Conservation (phyloP, 2,797 vertebrate genomes). For the Acanthiza pusilla region DNA sequence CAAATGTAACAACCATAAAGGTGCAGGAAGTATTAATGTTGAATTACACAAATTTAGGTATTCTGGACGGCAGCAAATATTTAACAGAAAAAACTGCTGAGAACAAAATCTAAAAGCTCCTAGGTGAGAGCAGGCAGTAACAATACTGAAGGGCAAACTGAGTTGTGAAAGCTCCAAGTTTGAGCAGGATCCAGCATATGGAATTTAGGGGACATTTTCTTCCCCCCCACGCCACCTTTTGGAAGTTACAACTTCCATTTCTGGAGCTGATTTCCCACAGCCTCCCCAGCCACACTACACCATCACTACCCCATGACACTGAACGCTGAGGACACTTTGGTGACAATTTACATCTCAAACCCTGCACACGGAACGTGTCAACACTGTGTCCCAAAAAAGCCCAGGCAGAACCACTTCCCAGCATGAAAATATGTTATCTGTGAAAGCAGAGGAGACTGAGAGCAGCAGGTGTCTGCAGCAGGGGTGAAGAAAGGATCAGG, state of each 20-base stretch:
- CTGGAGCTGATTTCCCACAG: neutral
- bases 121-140: neutral
- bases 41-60: neutral
- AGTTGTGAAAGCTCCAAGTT: neutral
- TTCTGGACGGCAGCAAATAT: neutral
- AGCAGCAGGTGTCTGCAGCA: neutral
- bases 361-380: neutral
- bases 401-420: neutral
- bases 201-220: neutral
- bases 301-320: neutral
- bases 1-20: neutral
- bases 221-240: neutral
- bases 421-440: rapidly evolving
- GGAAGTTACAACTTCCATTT: neutral
- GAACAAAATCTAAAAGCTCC: neutral
- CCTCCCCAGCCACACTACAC: neutral
- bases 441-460: neutral
- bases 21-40: neutral
- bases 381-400: rapidly evolving
- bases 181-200: neutral
- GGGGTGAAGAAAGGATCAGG: neutral
- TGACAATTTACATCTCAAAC: neutral
- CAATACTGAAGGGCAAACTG: rapidly evolving
- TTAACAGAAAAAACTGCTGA: neutral
- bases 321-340: neutral